Evolutionary conservation across 1,140 invertebrate species (phyloP).

Genomic region (Scylla paramamosain): DNA sequence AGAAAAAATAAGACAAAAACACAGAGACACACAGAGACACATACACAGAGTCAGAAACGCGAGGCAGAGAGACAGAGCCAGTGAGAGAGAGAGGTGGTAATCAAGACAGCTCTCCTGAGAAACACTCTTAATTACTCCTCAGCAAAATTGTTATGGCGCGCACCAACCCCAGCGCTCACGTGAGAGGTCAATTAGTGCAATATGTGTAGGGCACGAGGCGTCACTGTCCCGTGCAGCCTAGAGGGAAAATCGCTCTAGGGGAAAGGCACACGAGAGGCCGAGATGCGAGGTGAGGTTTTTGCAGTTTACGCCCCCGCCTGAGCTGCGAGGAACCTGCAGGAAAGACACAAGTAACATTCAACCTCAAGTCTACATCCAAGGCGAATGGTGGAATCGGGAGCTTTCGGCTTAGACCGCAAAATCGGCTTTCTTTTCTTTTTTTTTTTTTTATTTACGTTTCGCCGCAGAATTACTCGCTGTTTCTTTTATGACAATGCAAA

Average conservation of each 20-base stretch:
- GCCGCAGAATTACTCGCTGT: no score
- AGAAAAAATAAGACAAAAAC: neutral
- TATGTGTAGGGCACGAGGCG: neutral
- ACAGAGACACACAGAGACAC: neutral
- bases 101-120: slow-evolving; percentile 9
- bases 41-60: no score
- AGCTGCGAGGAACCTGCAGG: neutral
- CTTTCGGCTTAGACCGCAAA: neutral
- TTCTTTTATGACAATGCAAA: no score
- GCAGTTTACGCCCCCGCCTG: neutral
- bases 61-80: no score
- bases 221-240: neutral
- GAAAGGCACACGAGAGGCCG: neutral
- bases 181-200: slow-evolving; percentile 45
- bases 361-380: neutral
- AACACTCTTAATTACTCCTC: slow-evolving; percentile 53
- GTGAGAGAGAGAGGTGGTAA: neutral
- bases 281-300: neutral
- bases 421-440: neutral
- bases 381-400: neutral
- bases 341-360: slow-evolving; percentile 11
- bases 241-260: neutral
- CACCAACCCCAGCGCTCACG: neutral
- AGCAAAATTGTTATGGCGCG: slow-evolving; percentile 40
- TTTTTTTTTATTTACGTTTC: neutral